Conservation (phyloP, 1,140 invertebrate species). For the Lanistes nyassanus region DNA sequence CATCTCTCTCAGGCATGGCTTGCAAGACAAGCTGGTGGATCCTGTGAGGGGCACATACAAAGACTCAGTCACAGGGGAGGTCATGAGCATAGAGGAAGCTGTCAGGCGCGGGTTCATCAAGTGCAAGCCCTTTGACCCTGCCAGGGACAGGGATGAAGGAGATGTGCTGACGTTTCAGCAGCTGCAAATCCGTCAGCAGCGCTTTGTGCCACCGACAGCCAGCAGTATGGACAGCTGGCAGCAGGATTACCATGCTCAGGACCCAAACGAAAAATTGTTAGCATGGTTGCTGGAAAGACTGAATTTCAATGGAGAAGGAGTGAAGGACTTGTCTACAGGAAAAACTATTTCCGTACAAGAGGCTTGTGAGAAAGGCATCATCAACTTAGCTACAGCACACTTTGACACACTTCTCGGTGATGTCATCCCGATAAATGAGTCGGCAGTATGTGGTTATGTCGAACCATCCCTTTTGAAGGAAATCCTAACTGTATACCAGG, state of each 20-base stretch:
- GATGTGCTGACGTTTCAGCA: constrained; percentile 74
- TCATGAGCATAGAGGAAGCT: constrained; percentile 70
- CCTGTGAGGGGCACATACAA: constrained; percentile 51
- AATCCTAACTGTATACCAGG: constrained; percentile 54
- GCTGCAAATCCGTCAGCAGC: constrained; percentile 54
- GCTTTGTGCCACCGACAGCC: constrained; percentile 38
- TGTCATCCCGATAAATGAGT: constrained; percentile 82
- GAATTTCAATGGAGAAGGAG: constrained; percentile 79
- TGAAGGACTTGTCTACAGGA: constrained; percentile 78
- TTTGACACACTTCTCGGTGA: constrained; percentile 63
- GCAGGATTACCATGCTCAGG: constrained; percentile 76
- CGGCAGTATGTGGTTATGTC: constrained; percentile 82
- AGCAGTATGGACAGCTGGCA: constrained; percentile 26
- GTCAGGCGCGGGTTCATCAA: constrained; percentile 69
- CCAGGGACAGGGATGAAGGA: constrained; percentile 71
- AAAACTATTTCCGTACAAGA: constrained; percentile 78
- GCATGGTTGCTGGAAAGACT: constrained; percentile 69
- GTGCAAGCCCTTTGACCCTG: constrained; percentile 45
- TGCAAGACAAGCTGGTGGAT: constrained; percentile 59
- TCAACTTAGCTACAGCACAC: constrained; percentile 68
- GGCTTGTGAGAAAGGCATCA: constrained; percentile 81
- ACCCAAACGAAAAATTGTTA: constrained; percentile 45
- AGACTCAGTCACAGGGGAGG: constrained; percentile 58
- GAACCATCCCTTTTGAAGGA: constrained; percentile 82
- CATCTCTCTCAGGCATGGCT: constrained; percentile 58